A percentile compares a stretch with the other conserved stretches of the same genome.
Evolutionary conservation across 2,888 invertebrate genomes (phyloP).

Genomic region (Eumacrocentrus americanus): DNA sequence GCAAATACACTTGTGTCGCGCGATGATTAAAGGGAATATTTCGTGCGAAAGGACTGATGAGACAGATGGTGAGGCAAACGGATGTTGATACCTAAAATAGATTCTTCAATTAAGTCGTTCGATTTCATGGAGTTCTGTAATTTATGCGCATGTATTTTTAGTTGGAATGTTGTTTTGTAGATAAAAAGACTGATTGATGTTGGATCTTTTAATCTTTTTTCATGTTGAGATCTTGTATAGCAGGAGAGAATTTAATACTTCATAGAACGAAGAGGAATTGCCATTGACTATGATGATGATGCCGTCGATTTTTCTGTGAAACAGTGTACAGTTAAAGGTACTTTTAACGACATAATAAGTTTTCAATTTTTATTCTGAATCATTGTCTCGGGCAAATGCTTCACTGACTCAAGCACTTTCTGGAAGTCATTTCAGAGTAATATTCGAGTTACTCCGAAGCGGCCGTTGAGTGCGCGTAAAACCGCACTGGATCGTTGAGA

Average conservation of each 20-base stretch:
- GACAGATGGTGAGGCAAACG: conserved; percentile 5
- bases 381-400: neutral
- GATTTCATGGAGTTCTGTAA: too few relatives aligned
- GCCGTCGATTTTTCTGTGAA: too few relatives aligned
- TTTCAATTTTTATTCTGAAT: neutral
- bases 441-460: neutral
- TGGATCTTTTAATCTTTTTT: too few relatives aligned
- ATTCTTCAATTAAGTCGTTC: conserved; percentile 2
- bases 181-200: too few relatives aligned
- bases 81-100: conserved; percentile 9
- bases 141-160: too few relatives aligned
- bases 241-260: too few relatives aligned
- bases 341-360: neutral
- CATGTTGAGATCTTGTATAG: too few relatives aligned
- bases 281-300: too few relatives aligned
- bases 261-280: too few relatives aligned
- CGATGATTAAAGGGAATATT: conserved; percentile 11
- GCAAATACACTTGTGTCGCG: conserved; percentile 14
- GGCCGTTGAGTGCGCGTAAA: neutral
- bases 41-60: conserved; percentile 12
- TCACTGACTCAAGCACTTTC: too few relatives aligned
- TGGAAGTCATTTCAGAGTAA: neutral
- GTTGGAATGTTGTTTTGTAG: too few relatives aligned
- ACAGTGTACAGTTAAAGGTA: neutral
- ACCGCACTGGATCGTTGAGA: neutral